Base-by-base conservation (phyloP, 2,113 vertebrate genomes). In the Apaloderma vittatum region DNA sequence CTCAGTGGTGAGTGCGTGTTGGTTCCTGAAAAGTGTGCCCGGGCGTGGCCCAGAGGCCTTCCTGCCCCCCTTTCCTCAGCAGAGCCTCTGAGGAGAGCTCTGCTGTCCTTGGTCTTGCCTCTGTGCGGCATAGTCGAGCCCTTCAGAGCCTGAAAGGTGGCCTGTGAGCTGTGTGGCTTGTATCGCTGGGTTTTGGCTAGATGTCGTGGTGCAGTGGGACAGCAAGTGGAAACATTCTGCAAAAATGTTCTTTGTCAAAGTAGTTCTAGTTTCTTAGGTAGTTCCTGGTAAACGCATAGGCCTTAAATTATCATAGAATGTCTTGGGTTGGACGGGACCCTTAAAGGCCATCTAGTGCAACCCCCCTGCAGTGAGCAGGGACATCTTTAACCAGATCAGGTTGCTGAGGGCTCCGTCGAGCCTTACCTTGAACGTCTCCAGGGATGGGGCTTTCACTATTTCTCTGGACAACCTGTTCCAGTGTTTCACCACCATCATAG, bases 101-200 rank as follows among this genome's bases (percentile, higher is more conserved):
- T 4, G 32, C 45, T 32, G 24, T 0, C 16, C 29, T 8, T 2
- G 48, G 4, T 3, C 43, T 48, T 12, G 40, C 9, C 45, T 40
- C 23, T 2, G 45, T 12, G 32, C 17, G 3, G 43, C 61, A 7
- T 24, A 14, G 22, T 21, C 24, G 23, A 8, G 74, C 36, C 75
- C 45, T 57, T 26, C 36, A 3, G 2, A 45, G 46, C 65, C 45
- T 19, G 1, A 3, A 7, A 48, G 30, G 11, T 14, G 30, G 5
- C 20, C 40, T 18, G 40, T 4, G 46, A 29, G 51, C 8, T 8
- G 32, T 4, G 0, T 4, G 1, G 37, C 48, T 32, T 27, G 14
- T 3, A 6, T 34, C 4, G 2, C 32, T 11, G 32, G 13, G 11
- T 11, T 57, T 34, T 22, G 8, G 62, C 23, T 8, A 18, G 62